Evolutionary conservation across 2,113 vertebrate genomes (phyloP), one percentile per base, ranked within the genome.

Genomic region (Seriola dumerili): DNA sequence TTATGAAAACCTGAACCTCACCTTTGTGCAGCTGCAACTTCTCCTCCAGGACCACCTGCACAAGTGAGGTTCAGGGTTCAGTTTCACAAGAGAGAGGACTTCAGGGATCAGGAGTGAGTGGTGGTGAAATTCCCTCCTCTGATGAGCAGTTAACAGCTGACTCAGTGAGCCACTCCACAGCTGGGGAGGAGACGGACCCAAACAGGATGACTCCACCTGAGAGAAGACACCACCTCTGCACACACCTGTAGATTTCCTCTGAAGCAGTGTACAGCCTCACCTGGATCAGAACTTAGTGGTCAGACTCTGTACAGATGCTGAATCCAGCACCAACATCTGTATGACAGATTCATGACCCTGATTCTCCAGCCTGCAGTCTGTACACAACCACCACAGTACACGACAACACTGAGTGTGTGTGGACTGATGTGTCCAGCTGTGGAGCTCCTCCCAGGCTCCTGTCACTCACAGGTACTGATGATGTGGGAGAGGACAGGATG

Each of bases 401-500:
- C 32, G 29, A 25, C 13, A 34, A 23, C 25, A 66, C 25, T 12
- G 12, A 42, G 12, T 44, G 42, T 63, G 6, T 72, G 14, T 13
- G 2, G 34, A 46, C n/a, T 29, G 13, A 55, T 34, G 34, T n/a
- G 3, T 64, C 8, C 36, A 57, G 42, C 36, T 75, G 25, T 54
- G 10, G 4, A 23, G 40, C 40, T 46, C 36, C 17, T 65, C 44
- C 58, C 0, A 4, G 72, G 68, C 16, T 75, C 72, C 73, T 83
- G 72, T 81, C 77, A n/a, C 23, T 14, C 67, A 23, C 65, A 55
- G 72, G 77, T 69, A 79, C 63, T 61, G 46, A 74, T 68, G 44
- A 54, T 10, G 25, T 23, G 46, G 46, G 48, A 75, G 84, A 68
- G 64, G 81, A 16, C 70, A 72, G 75, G 71, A 85, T 78, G 63